Base-by-base conservation (phyloP, 2,797 vertebrate genomes). In the Acanthurus lineatus region DNA sequence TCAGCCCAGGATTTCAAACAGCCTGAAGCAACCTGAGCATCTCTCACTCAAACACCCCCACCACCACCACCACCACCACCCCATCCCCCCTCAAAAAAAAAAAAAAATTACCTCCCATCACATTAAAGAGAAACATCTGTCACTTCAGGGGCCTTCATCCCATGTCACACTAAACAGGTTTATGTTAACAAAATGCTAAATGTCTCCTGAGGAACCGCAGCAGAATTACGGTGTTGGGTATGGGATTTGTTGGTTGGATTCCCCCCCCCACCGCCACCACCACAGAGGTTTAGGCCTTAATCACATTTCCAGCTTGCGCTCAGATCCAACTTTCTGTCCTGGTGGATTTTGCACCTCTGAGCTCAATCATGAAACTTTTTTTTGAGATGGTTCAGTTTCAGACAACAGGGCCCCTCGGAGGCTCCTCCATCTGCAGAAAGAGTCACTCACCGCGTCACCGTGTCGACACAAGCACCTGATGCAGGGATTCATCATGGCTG, bases 101-200 rank as follows among this genome's bases (percentile, higher is more conserved):
- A 74, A 84, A 54, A 56, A 79, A 82, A 77, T 73, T 60, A 82
- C 73, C 81, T 78, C 63, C 57, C 69, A 76, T 84, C 66, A 79
- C 82, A 91, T 93, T 91, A 89, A 91, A 93, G 82, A 92, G 85
- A 91, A 93, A 89, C 90, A 91, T 93, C 91, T 93, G 92, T 91
- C 89, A 93, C 88, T 93, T 86, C 85, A 79, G 90, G 93, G 87
- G 71, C 57, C 81, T 86, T 93, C 85, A 88, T 91, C 81, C 86
- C 52, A 64, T 68, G 89, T 92, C 91, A 94, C 91, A 84, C 84
- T 92, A 90, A 94, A 94, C 78, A 84, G 91, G 92, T 94, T 95
- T 94, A 95, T 83, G 86, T 88, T 88, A 87, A 93, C 91, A 89
- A 91, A 93, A 93, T 72, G 78, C 84, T 85, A 86, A 86, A 91